Evolutionary conservation across 2,888 invertebrate species (phyloP).

Genomic region (Tanypteryx hageni): DNA sequence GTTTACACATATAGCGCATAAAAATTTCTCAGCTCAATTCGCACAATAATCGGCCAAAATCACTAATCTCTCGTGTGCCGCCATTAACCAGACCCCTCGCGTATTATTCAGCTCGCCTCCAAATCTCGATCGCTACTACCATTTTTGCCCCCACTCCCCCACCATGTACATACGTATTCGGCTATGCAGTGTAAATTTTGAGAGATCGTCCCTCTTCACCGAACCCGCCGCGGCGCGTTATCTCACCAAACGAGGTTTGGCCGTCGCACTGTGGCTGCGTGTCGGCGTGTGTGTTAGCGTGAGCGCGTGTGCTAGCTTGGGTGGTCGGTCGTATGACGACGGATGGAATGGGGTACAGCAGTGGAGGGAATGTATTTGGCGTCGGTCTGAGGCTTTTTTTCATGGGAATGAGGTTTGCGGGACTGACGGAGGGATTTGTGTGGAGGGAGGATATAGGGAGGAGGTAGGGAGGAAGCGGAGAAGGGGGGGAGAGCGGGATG

Average conservation of each 20-base stretch:
- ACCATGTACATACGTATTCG: background rate
- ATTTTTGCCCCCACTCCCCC: background rate
- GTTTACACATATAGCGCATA: too few relatives aligned
- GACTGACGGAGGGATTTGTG: background rate
- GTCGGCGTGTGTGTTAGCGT: background rate
- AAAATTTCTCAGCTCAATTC: too few relatives aligned
- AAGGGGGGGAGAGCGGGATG: background rate
- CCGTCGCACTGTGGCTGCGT: background rate
- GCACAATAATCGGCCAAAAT: too few relatives aligned
- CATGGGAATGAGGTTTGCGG: background rate
- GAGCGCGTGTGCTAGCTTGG: background rate
- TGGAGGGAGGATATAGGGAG: background rate
- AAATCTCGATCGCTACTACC: background rate
- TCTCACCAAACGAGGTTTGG: background rate
- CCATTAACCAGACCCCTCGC: background rate
- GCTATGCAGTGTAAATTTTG: background rate
- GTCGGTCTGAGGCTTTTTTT: background rate
- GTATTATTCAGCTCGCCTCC: background rate
- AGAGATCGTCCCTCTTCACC: too few relatives aligned
- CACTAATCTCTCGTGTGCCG: too few relatives aligned
- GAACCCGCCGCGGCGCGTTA: background rate
- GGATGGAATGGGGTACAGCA: background rate
- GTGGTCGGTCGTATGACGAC: too few relatives aligned
- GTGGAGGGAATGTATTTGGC: background rate
- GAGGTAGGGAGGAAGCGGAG: background rate